Percentiles rank a stretch among this genome's conserved stretches.
Evolutionary conservation across 2,113 vertebrate genomes (phyloP).

Genomic region (Peromyscus polionotus): DNA sequence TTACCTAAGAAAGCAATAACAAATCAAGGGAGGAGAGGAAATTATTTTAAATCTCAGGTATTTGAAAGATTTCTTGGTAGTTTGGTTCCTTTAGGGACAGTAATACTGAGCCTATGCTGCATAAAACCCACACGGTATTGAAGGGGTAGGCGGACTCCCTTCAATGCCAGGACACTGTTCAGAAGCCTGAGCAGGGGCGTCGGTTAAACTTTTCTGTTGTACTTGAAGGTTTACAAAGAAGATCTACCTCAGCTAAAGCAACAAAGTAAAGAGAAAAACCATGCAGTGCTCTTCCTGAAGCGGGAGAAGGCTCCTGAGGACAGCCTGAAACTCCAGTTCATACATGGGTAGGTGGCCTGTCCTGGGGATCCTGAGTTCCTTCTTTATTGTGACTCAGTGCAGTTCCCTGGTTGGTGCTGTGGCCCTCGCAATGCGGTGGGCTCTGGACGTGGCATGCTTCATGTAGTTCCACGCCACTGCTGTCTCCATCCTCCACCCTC

Average conservation of each 20-base stretch:
- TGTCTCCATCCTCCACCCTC: no score
- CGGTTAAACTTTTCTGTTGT: constrained; percentile 66
- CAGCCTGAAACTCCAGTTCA: constrained; percentile 96
- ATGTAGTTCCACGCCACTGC: fast-evolving
- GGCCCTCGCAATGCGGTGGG: not conserved
- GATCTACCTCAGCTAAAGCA: constrained; percentile 98
- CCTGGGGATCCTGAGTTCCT: not conserved
- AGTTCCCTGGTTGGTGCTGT: not conserved
- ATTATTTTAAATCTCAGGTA: not conserved
- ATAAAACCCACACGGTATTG: not conserved
- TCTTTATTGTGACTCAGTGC: not conserved
- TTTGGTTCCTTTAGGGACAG: constrained; percentile 27
- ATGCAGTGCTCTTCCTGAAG: constrained; percentile 94
- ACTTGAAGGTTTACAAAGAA: constrained; percentile 97
- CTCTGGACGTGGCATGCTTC: not conserved
- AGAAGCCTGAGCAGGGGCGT: not conserved
- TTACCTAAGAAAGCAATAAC: constrained; percentile 50
- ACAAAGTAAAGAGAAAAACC: constrained; percentile 94
- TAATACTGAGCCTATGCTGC: not conserved
- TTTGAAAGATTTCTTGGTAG: constrained; percentile 18
- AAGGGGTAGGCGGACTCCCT: constrained; percentile 1
- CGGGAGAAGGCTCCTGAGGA: constrained; percentile 95
- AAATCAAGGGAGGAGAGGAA: not conserved
- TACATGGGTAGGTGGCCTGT: constrained; percentile 93
- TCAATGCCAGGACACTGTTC: constrained; percentile 7